Conservation (phyloP, 2,113 vertebrate species). For the Macrotis lagotis region DNA sequence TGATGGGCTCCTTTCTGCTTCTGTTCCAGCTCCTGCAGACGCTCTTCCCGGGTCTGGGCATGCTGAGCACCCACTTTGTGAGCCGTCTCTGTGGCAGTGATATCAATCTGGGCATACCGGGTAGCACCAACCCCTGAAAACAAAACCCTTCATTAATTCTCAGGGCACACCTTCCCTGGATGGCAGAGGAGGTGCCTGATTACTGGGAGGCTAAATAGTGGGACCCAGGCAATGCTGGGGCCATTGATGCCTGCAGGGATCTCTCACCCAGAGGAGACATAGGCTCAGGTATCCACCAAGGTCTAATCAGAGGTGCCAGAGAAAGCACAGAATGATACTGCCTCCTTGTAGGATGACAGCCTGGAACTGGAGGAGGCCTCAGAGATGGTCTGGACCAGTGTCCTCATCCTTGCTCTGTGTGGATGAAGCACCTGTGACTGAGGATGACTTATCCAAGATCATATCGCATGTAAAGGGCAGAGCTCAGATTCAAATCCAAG, state of each 20-base stretch:
- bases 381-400: not conserved
- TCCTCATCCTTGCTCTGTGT: not conserved
- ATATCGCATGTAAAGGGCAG: not conserved
- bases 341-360: not conserved
- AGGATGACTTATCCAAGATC: not conserved
- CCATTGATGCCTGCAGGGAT: not conserved
- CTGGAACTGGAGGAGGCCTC: not conserved
- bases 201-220: accelerated
- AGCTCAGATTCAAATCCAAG: not conserved
- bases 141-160: not conserved
- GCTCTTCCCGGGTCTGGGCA: constrained; percentile 86
- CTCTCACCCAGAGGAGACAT: not conserved
- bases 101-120: constrained; percentile 89
- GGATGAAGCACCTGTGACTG: not conserved
- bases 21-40: constrained; percentile 87
- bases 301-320: not conserved
- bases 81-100: constrained; percentile 87
- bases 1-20: constrained; percentile 81
- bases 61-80: constrained; percentile 89
- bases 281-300: not conserved
- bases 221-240: no score
- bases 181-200: not conserved
- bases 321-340: not conserved
- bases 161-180: accelerated
- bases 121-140: constrained; percentile 84